phyloP scores from a whole-genome alignment of 2,113 vertebrate genomes.

The Perca flavescens region DNA sequence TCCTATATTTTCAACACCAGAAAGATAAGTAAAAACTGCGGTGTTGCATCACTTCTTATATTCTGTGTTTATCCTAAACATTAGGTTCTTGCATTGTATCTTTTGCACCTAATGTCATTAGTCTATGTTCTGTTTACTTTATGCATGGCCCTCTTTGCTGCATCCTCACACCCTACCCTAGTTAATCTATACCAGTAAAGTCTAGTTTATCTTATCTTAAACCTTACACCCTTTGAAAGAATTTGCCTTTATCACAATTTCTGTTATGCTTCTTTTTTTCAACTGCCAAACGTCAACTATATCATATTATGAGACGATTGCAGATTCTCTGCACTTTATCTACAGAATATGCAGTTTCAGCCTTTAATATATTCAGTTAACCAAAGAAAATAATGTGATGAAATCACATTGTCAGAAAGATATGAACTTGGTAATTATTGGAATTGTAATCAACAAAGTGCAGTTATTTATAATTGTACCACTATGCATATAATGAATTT shows the following conservation, averaged over 20 bases:
- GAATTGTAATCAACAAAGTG: not conserved
- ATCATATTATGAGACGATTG: not conserved
- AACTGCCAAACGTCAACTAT: not conserved
- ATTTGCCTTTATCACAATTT: not conserved
- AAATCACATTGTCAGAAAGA: not conserved
- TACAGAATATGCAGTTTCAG: not conserved
- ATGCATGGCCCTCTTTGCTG: constrained; percentile 31
- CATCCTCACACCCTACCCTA: constrained; percentile 7
- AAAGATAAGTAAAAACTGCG: not conserved
- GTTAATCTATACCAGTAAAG: not conserved
- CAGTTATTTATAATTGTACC: constrained; percentile 3
- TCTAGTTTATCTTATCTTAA: constrained; percentile 3
- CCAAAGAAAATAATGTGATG: constrained; percentile 37
- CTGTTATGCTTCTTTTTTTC: not conserved
- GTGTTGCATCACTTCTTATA: constrained; percentile 1
- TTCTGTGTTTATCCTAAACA: not conserved
- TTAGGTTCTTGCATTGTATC: not conserved
- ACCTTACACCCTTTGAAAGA: constrained; percentile 4
- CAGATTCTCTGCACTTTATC: constrained; percentile 35
- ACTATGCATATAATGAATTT: not conserved
- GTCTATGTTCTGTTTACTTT: not conserved
- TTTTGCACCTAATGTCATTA: not conserved
- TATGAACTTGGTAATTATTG: not conserved
- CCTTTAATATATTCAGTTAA: constrained; percentile 19
- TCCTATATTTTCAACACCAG: not conserved